phyloP scores from a whole-genome alignment of 2,888 invertebrate genomes.

The Eilema depressum region DNA sequence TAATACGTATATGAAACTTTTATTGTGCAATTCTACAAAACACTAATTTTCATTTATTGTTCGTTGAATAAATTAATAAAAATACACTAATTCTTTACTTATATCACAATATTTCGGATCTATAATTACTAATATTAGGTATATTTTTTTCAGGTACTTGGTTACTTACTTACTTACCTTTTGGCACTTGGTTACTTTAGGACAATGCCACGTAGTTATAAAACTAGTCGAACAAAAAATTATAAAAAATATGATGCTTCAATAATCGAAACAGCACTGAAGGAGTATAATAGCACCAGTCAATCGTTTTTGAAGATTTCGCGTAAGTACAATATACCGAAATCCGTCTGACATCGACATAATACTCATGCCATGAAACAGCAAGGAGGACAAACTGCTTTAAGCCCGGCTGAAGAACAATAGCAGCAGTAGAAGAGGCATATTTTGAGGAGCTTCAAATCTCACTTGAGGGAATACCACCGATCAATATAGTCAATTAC shows the following conservation, averaged over 20 bases:
- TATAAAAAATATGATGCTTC: conserved; percentile 22
- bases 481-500: conserved; percentile 9
- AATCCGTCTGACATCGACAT: conserved; percentile 18
- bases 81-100: conserved; percentile 16
- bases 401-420: conserved; percentile 8
- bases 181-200: not conserved
- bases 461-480: conserved; percentile 9
- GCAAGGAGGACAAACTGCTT: conserved; percentile 15
- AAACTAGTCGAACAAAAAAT: conserved; percentile 12
- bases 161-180: not conserved
- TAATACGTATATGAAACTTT: conserved; percentile 12
- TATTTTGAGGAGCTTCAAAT: conserved; percentile 2
- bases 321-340: conserved; percentile 17
- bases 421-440: too few species aligned
- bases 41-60: conserved; percentile 8
- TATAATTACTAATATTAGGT: not conserved
- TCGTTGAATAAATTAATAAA: conserved; percentile 3
- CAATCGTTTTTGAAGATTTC: conserved; percentile 1
- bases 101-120: conserved; percentile 1
- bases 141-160: not conserved
- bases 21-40: conserved; percentile 9
- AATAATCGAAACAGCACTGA: conserved; percentile 16
- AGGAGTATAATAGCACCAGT: conserved; percentile 7
- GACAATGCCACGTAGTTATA: conserved; percentile 15
- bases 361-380: conserved; percentile 16